Conservation (phyloP, 2,113 vertebrate genomes). For the Hystrix brachyura region DNA sequence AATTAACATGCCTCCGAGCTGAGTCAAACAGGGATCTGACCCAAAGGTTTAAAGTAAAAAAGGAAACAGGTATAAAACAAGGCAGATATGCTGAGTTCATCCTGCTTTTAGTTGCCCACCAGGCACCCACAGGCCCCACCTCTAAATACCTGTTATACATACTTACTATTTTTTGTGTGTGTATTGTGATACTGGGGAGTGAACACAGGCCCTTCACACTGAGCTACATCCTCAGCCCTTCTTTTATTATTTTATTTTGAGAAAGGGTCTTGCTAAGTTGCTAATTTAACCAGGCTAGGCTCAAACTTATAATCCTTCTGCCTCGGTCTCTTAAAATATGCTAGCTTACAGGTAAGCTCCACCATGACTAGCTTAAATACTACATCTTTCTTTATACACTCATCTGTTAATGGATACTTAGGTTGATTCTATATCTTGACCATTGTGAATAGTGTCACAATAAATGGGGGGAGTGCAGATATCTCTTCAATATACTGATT, state of each 20-base stretch:
- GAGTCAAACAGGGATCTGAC: not conserved
- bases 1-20: not conserved
- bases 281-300: not conserved
- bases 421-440: not conserved
- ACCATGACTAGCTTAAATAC: not conserved
- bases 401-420: not conserved
- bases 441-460: not conserved
- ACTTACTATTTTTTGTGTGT: not conserved
- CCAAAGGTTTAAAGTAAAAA: not conserved
- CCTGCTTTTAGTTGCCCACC: not conserved
- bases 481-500: not conserved
- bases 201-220: not conserved
- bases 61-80: not conserved
- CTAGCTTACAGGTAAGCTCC: not conserved
- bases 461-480: not conserved
- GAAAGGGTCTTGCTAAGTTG: not conserved
- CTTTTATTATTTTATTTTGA: not conserved
- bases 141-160: not conserved
- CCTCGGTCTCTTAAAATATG: not conserved
- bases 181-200: not conserved
- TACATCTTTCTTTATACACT: not conserved
- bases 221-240: not conserved
- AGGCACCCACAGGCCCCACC: not conserved
- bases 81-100: not conserved
- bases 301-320: not conserved